Evolutionary conservation across 2,113 vertebrate species (phyloP), one percentile per base, ranked within the genome.

Genomic region (Pterophyllum scalare): DNA sequence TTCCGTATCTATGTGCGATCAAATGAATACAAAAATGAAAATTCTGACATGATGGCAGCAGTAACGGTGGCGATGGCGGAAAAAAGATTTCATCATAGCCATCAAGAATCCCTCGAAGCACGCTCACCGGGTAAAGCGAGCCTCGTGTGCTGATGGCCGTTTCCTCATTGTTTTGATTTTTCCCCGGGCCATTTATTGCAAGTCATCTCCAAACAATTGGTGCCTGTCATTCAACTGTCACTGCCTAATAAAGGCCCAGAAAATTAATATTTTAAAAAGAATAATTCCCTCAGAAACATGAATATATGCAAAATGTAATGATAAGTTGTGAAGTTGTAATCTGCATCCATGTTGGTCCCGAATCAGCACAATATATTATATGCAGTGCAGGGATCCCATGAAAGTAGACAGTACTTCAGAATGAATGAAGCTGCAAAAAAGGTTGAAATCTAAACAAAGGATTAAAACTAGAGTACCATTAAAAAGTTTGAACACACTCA

Each of bases 331-430:
- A 33, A 3, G 59, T 33, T 61, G 59, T 61, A 61, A 5, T 61
- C 17, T 61, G 1, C 28, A 61, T 0, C 59, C 59, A 61, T 61
- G 11, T 61, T 19, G 6, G 59, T 61, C 59, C 59, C 20, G 0
- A 61, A 9, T 33, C 33, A 17, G 0, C 10, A 61, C 0, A 0
- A 31, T 31, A 31, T 5, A 31, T 31, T 20, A 61, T 20, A 28
- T 6, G 28, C 20, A 33, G 19, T 0, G 31, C 2, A 6, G 11
- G 17, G 33, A 7, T 12, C 12, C 33, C 3, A 61, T 61, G 19
- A 1, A 13, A 61, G 31, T 31, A 31, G 31, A 31, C 5, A 61
- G 35, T 35, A 61, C 0, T 4, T 61, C 1, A 61, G 35, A 61
- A 61, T 35, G 10, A 61, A 61, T 6, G 12, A 61, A 0, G 3